Evolutionary conservation across 2,113 vertebrate genomes (phyloP), one percentile per base, ranked within the genome.

Genomic region (Cygnus atratus): DNA sequence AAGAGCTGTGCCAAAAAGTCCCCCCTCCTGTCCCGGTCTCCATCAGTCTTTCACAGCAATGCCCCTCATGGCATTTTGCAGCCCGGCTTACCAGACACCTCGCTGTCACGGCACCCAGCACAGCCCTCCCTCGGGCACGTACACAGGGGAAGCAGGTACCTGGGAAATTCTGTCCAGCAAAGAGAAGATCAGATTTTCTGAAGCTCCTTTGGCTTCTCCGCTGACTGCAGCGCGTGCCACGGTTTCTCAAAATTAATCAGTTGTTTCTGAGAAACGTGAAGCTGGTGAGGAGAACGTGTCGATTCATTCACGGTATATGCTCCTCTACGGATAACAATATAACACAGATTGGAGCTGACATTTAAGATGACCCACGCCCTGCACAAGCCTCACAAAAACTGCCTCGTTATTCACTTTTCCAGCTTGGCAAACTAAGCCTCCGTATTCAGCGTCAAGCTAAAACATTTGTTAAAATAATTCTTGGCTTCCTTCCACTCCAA

Each of bases 391-490:
- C 77, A 76, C 25, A 79, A 89, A 95, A 95, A 96, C 77, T 74
- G 76, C 90, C 82, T 87, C 90, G 65, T 85, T 96, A 92, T 82
- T 94, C n/a, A 71, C 78, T 88, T 96, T 92, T 92, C 37, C 85
- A 68, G 50, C 91, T 94, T 93, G 92, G 83, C 90, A 96, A 70
- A 52, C 73, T 90, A 90, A 88, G 92, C 82, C 87, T 96, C 78
- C 85, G 59, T 20, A 57, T 41, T 93, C 65, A 74, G 61, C 89
- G 89, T 95, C 95, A 90, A 80, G 89, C 80, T 96, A 93, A 96
- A 97, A 92, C 76, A 90, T 95, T 95, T 84, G 95, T 93, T 94
- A 95, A 97, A 97, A 97, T 97, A 96, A 97, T 97, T 97, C 97
- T 96, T 96, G 97, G 97, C 92, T 97, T 94, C 73, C 86, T 97